These are phyloP conservation scores for Apteryx owenii DNA, from an alignment of 2,113 vertebrate species.

Conservation along the genomic window DNA sequence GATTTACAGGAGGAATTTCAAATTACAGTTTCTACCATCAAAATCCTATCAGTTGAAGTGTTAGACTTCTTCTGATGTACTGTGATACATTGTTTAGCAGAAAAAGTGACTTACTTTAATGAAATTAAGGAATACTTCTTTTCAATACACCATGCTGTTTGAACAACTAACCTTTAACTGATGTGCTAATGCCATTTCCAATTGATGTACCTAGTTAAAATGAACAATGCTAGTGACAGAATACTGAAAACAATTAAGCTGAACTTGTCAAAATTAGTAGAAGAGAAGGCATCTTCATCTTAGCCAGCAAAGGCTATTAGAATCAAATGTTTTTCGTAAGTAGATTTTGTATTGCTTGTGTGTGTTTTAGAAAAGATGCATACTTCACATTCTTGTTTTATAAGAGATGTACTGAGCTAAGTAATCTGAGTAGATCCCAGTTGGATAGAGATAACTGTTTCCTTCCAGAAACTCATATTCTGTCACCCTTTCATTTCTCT, in stretches of 20 bases:
- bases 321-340: slow-evolving; percentile 7
- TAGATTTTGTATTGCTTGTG: background rate
- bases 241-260: slow-evolving; percentile 69
- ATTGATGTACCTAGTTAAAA: slow-evolving; percentile 56
- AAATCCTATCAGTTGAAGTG: background rate
- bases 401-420: background rate
- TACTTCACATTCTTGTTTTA: background rate
- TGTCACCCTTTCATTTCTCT: background rate
- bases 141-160: background rate
- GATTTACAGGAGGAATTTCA: background rate
- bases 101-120: background rate
- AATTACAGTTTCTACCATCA: background rate
- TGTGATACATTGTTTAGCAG: background rate
- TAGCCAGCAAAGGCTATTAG: slow-evolving; percentile 7
- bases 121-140: background rate
- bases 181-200: slow-evolving; percentile 60
- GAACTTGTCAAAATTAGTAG: slow-evolving; percentile 69
- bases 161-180: slow-evolving; percentile 69
- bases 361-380: background rate
- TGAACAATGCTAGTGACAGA: slow-evolving; percentile 61
- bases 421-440: background rate
- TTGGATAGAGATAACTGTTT: background rate
- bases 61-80: background rate
- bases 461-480: background rate
- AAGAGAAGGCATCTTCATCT: slow-evolving; percentile 43